Evolutionary conservation across 2,888 invertebrate species (phyloP), one percentile per base, ranked within the genome.

Genomic region (Eulithis testata): DNA sequence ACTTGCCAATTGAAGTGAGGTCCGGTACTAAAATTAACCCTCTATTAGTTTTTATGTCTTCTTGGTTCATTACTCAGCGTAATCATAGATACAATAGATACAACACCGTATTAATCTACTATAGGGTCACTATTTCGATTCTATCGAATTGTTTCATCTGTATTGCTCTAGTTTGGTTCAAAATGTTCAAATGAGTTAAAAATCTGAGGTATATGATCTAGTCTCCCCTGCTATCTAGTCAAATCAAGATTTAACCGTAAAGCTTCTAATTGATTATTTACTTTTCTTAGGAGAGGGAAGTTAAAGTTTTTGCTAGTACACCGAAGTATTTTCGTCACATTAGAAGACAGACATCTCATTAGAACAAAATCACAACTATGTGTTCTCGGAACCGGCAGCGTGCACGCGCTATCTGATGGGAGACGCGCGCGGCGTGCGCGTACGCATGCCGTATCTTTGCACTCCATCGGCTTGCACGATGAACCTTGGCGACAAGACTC

Each of bases 391-490:
- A 64, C 55, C 64, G 71, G 49, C 37, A 51, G 65, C 77, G 73
- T 81, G 82, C 80, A 75, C 74, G 70, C 72, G 78, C 78, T 88
- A 88, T 88, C 88, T 77, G 88, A 88, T 88, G 80, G 74, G 75
- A 71, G 74, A 73, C 76, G 78, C 80, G 78, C 75, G 77, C 83
- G 75, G 78, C 76, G 76, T 84, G 86, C 86, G 86, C 86, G 81
- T 72, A 81, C 83, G 79, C 81, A 80, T 79, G 78, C 80, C 70
- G 70, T 76, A 79, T 78, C 78, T 72, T 63, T 70, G 75, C 76
- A 75, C 76, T 76, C 69, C 73, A 84, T 83, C 81, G 43, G 75
- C 71, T 73, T 76, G 68, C 61, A 40, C 71, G 67, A 69, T 73
- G 72, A 71, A 63, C 66, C 59, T 47, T 61, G 71, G 71, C 71